Evolutionary conservation across 2,113 vertebrate genomes (phyloP).

Genomic region (Callionymus lyra): DNA sequence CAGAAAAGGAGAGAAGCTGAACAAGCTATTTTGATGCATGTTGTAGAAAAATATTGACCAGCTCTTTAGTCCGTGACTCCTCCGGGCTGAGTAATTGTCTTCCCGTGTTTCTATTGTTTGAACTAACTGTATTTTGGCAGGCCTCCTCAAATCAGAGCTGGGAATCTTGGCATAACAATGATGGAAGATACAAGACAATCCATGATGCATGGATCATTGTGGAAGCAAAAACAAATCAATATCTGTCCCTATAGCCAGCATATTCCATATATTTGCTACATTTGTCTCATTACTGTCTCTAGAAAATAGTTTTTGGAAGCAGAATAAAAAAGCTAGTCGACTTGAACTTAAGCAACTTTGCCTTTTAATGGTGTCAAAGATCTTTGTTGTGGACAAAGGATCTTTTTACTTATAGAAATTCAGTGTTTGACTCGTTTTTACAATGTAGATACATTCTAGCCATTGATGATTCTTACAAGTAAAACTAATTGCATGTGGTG

Average conservation of each 20-base stretch:
- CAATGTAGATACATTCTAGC: too few relatives aligned
- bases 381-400: too few relatives aligned
- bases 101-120: conserved; percentile 66
- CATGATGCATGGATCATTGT: conserved; percentile 21
- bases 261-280: conserved; percentile 7
- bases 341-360: too few relatives aligned
- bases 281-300: conserved; percentile 1
- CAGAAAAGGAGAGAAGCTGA: conserved; percentile 38
- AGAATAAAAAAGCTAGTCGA: too few relatives aligned
- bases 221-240: conserved; percentile 20
- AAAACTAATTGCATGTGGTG: too few relatives aligned
- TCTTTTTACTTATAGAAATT: too few relatives aligned
- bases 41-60: conserved; percentile 66
- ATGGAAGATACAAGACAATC: conserved; percentile 32
- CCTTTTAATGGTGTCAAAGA: too few relatives aligned
- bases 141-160: conserved; percentile 45
- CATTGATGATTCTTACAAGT: too few relatives aligned
- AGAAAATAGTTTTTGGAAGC: too few relatives aligned
- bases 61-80: conserved; percentile 64
- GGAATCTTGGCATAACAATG: conserved; percentile 41
- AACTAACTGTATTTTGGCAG: conserved; percentile 58
- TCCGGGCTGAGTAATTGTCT: conserved; percentile 61
- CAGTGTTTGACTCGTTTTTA: too few relatives aligned
- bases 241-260: conserved; percentile 18
- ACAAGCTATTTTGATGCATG: conserved; percentile 58